Percentiles rank a stretch among this genome's conserved stretches.
These are phyloP conservation scores for Chromis chromis DNA, from an alignment of 2,797 vertebrate species.

Conservation along the genomic window DNA sequence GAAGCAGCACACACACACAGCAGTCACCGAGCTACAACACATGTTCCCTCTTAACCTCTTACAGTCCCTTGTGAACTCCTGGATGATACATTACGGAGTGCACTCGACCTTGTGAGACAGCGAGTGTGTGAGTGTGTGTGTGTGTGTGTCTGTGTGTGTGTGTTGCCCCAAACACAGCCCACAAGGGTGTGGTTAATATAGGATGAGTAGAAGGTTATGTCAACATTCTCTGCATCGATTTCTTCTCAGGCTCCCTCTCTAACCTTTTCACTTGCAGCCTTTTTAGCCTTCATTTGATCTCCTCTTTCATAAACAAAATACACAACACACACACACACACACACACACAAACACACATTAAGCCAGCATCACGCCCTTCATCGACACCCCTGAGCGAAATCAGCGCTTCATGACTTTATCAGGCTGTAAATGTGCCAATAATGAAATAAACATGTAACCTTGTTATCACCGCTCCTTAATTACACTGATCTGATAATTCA, in stretches of 20 bases:
- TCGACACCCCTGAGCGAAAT: slow-evolving; percentile 5
- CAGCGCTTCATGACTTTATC: background rate
- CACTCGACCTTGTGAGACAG: slow-evolving; percentile 44
- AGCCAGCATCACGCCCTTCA: background rate
- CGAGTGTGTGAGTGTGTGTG: slow-evolving; percentile 15
- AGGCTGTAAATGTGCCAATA: slow-evolving; percentile 17
- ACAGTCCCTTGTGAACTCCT: slow-evolving; percentile 55
- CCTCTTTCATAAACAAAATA: background rate
- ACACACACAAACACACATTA: too few relatives aligned
- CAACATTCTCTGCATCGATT: slow-evolving; percentile 74
- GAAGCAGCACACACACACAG: slow-evolving; percentile 21
- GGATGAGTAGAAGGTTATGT: slow-evolving; percentile 72
- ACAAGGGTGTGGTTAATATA: slow-evolving; percentile 68
- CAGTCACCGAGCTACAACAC: slow-evolving; percentile 30
- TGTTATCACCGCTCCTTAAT: slow-evolving; percentile 27
- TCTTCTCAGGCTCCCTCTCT: slow-evolving; percentile 44
- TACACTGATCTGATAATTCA: slow-evolving; percentile 31
- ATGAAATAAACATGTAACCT: slow-evolving; percentile 35
- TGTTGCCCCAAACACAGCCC: slow-evolving; percentile 37
- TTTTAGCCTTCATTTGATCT: slow-evolving; percentile 35
- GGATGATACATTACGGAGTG: slow-evolving; percentile 62
- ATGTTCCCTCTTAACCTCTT: slow-evolving; percentile 58
- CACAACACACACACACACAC: too few relatives aligned
- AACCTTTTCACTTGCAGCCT: slow-evolving; percentile 58
- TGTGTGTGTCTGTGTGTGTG: slow-evolving; percentile 12